Percentiles rank a stretch among this genome's conserved stretches.
Conservation (phyloP, 2,888 invertebrate species). For the Cerastis rubricosa region DNA sequence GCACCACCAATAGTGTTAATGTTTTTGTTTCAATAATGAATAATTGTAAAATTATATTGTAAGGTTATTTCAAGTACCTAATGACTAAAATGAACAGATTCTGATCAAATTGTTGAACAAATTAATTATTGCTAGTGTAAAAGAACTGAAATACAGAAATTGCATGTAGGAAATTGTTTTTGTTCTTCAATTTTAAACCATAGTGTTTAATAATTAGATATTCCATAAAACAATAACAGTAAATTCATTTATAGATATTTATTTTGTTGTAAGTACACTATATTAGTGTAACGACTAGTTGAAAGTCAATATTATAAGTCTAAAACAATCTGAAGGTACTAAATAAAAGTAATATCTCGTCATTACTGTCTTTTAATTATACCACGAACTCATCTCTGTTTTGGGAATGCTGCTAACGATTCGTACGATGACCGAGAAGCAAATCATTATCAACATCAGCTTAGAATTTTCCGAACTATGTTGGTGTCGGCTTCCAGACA, state of each 20-base stretch:
- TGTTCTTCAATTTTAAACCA: slow-evolving; percentile 24
- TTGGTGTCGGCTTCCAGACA: not conserved
- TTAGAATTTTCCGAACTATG: not conserved
- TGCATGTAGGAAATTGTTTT: slow-evolving; percentile 11
- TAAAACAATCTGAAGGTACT: slow-evolving; percentile 79
- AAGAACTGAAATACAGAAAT: slow-evolving; percentile 52
- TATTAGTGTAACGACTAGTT: slow-evolving; percentile 88
- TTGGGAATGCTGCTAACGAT: not conserved
- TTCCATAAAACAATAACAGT: slow-evolving; percentile 41
- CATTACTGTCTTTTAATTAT: slow-evolving; percentile 47
- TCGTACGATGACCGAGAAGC: not conserved
- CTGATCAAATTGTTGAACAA: slow-evolving; percentile 64
- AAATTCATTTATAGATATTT: slow-evolving; percentile 73
- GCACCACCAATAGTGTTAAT: slow-evolving; percentile 78
- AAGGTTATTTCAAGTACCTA: slow-evolving; percentile 57
- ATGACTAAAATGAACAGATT: slow-evolving; percentile 40
- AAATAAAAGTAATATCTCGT: slow-evolving; percentile 73
- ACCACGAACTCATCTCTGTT: not conserved
- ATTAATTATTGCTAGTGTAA: slow-evolving; percentile 36
- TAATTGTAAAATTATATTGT: slow-evolving; percentile 47
- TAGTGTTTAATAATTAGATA: slow-evolving; percentile 46
- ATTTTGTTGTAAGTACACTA: slow-evolving; percentile 86
- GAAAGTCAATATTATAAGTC: slow-evolving; percentile 72
- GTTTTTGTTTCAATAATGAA: slow-evolving; percentile 54
- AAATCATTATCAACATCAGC: not conserved